Evolutionary conservation across 2,888 invertebrate species (phyloP).

Genomic region (Conus canariensis): DNA sequence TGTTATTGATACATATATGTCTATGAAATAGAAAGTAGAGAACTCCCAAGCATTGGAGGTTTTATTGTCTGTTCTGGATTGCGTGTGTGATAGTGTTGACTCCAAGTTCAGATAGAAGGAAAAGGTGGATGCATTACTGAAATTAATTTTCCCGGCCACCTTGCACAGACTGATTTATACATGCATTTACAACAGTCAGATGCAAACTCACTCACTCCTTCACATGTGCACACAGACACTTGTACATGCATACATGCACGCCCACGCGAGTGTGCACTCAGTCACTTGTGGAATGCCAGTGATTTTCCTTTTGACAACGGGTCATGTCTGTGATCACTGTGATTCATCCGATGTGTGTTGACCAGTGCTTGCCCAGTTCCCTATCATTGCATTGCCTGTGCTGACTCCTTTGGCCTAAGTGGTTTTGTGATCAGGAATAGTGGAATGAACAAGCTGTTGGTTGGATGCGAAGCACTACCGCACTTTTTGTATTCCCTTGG

Average conservation of each 20-base stretch:
- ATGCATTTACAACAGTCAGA: background rate
- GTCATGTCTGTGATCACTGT: constrained; percentile 16
- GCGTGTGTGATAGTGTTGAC: no score
- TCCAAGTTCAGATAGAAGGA: no score
- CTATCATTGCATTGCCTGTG: background rate
- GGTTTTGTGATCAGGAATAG: background rate
- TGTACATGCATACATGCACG: background rate
- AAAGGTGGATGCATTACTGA: no score
- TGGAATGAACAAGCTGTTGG: background rate
- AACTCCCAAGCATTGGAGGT: no score
- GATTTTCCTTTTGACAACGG: background rate
- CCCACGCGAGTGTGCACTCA: no score
- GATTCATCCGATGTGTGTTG: background rate
- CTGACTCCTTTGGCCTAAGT: background rate
- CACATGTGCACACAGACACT: constrained; percentile 12
- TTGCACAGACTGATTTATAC: background rate
- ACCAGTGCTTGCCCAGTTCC: no score
- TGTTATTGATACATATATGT: no score
- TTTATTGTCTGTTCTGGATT: no score
- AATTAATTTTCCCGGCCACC: no score
- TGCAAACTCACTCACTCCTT: background rate
- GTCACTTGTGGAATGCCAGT: no score
- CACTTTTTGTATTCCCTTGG: constrained; percentile 7
- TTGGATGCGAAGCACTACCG: background rate
- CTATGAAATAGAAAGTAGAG: no score